Evolutionary conservation across 2,113 vertebrate species (phyloP).

Genomic region (Peucedramus taeniatus): DNA sequence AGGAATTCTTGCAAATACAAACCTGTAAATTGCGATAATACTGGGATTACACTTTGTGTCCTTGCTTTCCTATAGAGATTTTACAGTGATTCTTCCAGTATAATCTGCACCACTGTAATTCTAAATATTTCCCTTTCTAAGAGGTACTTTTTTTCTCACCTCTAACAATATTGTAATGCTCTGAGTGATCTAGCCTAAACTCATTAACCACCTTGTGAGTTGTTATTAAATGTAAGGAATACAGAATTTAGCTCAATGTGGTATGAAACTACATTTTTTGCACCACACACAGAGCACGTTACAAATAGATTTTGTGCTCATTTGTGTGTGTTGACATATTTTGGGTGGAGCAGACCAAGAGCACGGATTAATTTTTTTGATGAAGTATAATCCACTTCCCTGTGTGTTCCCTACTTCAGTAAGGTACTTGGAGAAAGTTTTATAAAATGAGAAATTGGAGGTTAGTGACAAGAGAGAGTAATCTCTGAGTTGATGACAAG

Average conservation of each 20-base stretch:
- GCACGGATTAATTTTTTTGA: background rate
- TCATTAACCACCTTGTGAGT: background rate
- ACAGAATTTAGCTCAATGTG: background rate
- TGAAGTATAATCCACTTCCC: background rate
- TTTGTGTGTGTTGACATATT: background rate
- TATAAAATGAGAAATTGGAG: background rate
- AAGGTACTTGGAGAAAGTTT: background rate
- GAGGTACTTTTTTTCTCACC: background rate
- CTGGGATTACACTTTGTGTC: background rate
- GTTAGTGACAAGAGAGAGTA: background rate
- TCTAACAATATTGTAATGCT: background rate
- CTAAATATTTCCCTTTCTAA: background rate
- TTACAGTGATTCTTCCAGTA: background rate
- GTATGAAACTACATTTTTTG: background rate
- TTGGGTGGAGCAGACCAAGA: background rate
- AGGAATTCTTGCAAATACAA: background rate
- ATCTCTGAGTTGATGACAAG: background rate
- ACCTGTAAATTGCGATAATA: background rate
- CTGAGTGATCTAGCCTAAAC: background rate
- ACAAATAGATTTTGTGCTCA: background rate
- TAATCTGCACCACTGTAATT: background rate
- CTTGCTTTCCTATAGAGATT: background rate
- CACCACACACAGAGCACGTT: accelerated
- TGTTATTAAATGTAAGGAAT: background rate
- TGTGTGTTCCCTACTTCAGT: background rate